Base-by-base conservation (phyloP, 2,888 invertebrate species). In the Digitonthophagus gazella region DNA sequence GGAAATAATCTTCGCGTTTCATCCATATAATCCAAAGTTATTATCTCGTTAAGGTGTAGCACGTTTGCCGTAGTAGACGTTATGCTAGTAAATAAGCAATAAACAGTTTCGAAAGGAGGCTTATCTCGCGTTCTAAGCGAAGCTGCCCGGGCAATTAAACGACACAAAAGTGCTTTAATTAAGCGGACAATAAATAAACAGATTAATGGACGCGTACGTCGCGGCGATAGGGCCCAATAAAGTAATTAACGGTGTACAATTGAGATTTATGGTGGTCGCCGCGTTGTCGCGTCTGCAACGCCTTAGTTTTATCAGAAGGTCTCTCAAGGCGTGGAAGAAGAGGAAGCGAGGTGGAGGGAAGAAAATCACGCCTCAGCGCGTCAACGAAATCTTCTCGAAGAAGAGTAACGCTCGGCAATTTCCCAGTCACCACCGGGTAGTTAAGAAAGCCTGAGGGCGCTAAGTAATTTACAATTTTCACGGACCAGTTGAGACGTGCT, bases 141-240 rank as follows among this genome's bases (percentile, higher is more conserved):
- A 61, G 61, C 28, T 44, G 11, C 28, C 28, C 28, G 28, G 28
- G 28, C 61, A 61, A 61, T 61, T 61, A 61, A 61, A 20, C 61
- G 61, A 61, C 61, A 61, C 61, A 61, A 61, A 61, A 61, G 61
- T 61, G 20, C 61, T 61, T 61, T 61, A 61, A 61, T 61, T 61
- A 61, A 61, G 19, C 61, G 61, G 61, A 61, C 20, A 61, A 61
- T 61, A 61, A 61, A 61, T 61, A 61, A 61, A 61, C 61, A 61
- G 61, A 61, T 61, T 61, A 61, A 61, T 61, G 61, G 61, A 61
- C 61, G 18, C 61, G 61, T 20, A 44, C 28, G 18, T 20, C 18
- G 61, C 18, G 61, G 20, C 18, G 61, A 61, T 61, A 61, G 19
- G 61, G 61, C 6, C 61, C 61, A 61, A 61, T 61, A 61, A 61